phyloP scores from a whole-genome alignment of 2,113 vertebrate genomes.

The Eptesicus fuscus region DNA sequence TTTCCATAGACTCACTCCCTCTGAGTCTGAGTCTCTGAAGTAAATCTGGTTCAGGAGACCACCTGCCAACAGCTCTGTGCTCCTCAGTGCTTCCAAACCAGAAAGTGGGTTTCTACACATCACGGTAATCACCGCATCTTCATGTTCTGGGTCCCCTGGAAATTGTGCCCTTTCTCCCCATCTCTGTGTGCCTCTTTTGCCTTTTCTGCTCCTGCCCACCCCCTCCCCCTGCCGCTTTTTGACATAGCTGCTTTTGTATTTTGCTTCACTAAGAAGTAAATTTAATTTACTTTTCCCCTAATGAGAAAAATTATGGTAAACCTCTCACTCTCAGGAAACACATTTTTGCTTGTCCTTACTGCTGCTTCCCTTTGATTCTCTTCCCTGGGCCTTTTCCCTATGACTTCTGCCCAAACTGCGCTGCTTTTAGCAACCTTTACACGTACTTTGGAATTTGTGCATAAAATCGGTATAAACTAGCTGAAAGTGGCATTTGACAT shows the following conservation, averaged over 20 bases:
- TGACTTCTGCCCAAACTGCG: background rate
- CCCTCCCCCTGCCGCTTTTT: too few species aligned
- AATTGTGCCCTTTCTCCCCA: background rate
- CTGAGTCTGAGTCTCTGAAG: background rate
- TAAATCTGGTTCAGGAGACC: conserved; percentile 1
- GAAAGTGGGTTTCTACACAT: background rate
- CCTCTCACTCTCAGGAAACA: background rate
- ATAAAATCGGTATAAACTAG: background rate
- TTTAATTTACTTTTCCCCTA: background rate
- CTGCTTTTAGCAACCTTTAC: background rate
- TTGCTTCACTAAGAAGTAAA: background rate
- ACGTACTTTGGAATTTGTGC: background rate
- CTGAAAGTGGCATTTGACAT: background rate
- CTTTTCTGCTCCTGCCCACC: background rate
- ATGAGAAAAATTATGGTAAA: background rate
- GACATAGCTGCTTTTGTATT: background rate
- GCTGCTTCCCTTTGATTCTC: background rate
- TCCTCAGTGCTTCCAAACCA: background rate
- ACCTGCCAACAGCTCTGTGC: background rate
- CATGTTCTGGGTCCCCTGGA: background rate
- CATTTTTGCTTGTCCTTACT: background rate
- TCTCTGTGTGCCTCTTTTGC: background rate
- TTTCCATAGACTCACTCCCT: background rate
- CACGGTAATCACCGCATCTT: background rate
- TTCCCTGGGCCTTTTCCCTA: background rate